Conservation (phyloP, 2,797 vertebrate genomes). For the Pachyuromys duprasi region DNA sequence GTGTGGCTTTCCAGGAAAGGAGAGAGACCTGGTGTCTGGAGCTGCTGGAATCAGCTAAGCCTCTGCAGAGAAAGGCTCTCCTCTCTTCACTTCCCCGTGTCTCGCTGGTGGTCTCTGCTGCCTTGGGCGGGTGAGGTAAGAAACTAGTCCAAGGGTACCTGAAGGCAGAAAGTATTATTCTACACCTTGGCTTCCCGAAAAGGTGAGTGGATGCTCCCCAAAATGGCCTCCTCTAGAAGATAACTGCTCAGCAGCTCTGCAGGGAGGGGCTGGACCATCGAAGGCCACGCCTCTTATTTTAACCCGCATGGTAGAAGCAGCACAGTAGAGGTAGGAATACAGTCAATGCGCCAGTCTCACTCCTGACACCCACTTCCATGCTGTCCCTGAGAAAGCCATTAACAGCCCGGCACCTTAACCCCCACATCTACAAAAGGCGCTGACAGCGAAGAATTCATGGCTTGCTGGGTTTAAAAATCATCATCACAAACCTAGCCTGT, state of each 20-base stretch:
- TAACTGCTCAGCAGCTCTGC: not conserved
- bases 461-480: not conserved
- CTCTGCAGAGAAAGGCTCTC: not conserved
- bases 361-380: not conserved
- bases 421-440: not conserved
- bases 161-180: constrained; percentile 9
- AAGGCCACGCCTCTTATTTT: constrained; percentile 5
- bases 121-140: constrained; percentile 3
- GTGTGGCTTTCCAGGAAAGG: not conserved
- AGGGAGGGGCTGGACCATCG: not conserved
- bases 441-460: not conserved
- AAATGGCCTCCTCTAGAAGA: not conserved
- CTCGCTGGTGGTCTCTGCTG: not conserved
- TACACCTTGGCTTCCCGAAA: not conserved
- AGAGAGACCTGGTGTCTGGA: not conserved
- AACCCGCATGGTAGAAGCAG: not conserved
- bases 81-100: not conserved
- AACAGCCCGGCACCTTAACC: not conserved
- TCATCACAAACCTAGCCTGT: not conserved
- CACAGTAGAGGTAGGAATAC: not conserved
- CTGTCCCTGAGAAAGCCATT: not conserved
- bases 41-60: not conserved
- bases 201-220: not conserved
- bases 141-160: not conserved
- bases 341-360: not conserved